Base-by-base conservation (phyloP, 2,888 invertebrate genomes). In the Tachina fera region DNA sequence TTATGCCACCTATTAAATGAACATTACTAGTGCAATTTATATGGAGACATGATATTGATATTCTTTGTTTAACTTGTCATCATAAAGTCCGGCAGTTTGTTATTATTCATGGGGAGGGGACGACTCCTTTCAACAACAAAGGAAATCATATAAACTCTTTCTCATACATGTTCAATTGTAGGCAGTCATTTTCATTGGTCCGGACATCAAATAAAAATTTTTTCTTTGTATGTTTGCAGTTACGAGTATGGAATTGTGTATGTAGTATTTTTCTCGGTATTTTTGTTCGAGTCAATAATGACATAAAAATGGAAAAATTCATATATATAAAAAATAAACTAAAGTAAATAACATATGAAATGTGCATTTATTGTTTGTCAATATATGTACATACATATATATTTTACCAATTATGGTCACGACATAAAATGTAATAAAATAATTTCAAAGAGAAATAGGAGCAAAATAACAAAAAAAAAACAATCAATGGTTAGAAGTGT, bases 61-160 rank as follows among this genome's bases (percentile, higher is more conserved):
- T 87, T 79, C 84, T 86, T 87, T 87, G 74, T 87, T 87, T 87
- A 83, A 81, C 81, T 87, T 87, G 87, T 84, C 86, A 88, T 87
- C 84, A 70, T 63, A 39, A 14, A 16, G 51, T 51, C 56, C 31
- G 6, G 31, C 31, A 19, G 9, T 65, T 47, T 79, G 72, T n/a
- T 79, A 47, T n/a, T 6, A 2, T 6, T 31, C 1, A 2, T 5
- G 45, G 51, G 11, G 41, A 10, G 53, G 14, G 11, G 41, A 10
- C 47, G 14, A 70, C 51, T 60, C 76, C 31, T 47, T 74, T 45
- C 53, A 43, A 43, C 39, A n/a, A 9, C 10, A 45, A 68, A 68
- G 10, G 49, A 16, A 22, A 14, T 8, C 14, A 61, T 19, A 45
- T 9, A 45, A 16, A 43, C 51, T 9, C 16, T 22, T 11, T 16